Conservation (phyloP, 2,113 vertebrate genomes). For the Malurus alboscapulatus region DNA sequence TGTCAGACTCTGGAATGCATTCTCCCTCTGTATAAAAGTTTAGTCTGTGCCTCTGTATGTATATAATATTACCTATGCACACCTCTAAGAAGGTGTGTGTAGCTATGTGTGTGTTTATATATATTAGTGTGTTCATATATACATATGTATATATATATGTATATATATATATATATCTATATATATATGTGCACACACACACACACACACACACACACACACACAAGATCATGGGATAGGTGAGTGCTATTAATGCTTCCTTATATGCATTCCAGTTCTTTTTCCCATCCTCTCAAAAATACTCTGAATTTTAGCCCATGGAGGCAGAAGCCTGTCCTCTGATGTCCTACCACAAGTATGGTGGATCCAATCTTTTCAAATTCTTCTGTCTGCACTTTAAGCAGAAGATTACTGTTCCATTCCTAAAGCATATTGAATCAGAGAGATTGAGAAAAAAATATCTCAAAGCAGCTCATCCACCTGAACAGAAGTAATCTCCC, state of each 20-base stretch:
- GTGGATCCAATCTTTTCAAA: background rate
- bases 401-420: background rate
- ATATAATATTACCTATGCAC: slow-evolving; percentile 1
- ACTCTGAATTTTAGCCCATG: background rate
- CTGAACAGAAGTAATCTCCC: background rate
- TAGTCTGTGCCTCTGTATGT: slow-evolving; percentile 26
- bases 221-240: background rate
- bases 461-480: background rate
- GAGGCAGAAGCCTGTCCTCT: background rate
- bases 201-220: background rate
- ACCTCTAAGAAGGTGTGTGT: background rate
- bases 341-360: background rate
- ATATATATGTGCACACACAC: no score
- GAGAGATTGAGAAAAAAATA: background rate
- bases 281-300: background rate
- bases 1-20: slow-evolving; percentile 45
- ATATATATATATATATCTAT: no score
- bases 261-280: background rate
- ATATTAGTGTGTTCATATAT: background rate
- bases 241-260: background rate
- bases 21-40: slow-evolving; percentile 46
- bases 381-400: background rate
- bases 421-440: background rate
- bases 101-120: background rate
- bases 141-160: no score